Conservation (phyloP, 2,888 invertebrate genomes). For the Drosophila putrida region DNA sequence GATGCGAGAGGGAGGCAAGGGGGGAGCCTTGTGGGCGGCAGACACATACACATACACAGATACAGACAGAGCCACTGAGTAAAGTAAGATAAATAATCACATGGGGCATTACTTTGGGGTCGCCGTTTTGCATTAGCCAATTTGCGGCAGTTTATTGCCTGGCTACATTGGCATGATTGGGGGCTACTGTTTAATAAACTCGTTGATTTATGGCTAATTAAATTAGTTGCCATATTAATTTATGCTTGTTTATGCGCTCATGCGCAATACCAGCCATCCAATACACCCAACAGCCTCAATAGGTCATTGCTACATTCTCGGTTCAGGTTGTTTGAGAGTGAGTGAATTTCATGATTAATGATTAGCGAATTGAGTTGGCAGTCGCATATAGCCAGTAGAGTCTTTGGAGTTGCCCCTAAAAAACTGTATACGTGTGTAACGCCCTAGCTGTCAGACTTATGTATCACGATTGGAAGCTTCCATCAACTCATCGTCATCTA, state of each 20-base stretch:
- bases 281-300: constrained; percentile 42
- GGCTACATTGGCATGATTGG: constrained; percentile 74
- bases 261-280: constrained; percentile 50
- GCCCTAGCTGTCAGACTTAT: constrained; percentile 52
- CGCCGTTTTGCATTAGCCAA: constrained; percentile 75
- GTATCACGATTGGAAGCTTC: constrained; percentile 68
- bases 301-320: constrained; percentile 71
- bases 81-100: constrained; percentile 65
- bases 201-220: constrained; percentile 81
- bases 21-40: constrained; percentile 24
- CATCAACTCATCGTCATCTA: constrained; percentile 70
- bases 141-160: constrained; percentile 78
- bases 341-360: constrained; percentile 71
- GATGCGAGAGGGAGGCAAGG: not conserved
- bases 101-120: constrained; percentile 69
- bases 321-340: constrained; percentile 17
- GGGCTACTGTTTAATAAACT: constrained; percentile 80
- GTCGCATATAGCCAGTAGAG: constrained; percentile 2
- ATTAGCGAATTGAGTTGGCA: constrained; percentile 56
- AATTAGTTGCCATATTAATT: constrained; percentile 76
- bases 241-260: constrained; percentile 71
- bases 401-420: constrained; percentile 43
- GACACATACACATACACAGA: constrained; percentile 3
- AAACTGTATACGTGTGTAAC: constrained; percentile 24
- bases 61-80: constrained; percentile 10